A percentile compares a stretch with the other conserved stretches of the same genome.
phyloP scores from a whole-genome alignment of 2,797 vertebrate genomes.

The Squalus acanthias region DNA sequence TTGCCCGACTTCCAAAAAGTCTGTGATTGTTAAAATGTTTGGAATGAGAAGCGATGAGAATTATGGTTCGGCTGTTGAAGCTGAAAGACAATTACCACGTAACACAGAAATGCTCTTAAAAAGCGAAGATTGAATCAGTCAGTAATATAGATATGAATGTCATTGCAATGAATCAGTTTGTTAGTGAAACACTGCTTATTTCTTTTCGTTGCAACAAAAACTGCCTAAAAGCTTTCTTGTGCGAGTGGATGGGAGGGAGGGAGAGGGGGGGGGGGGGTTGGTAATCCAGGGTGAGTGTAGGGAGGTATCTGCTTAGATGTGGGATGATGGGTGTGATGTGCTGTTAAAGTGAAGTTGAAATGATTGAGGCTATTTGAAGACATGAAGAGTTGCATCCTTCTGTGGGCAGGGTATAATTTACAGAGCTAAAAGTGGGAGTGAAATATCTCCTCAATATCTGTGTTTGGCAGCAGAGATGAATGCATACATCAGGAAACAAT shows the following conservation, averaged over 20 bases:
- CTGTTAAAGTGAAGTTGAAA: constrained; percentile 42
- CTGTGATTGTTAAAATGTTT: neutral
- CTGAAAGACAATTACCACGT: neutral
- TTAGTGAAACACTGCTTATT: constrained; percentile 18
- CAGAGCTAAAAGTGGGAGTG: constrained; percentile 71
- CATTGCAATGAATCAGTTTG: constrained; percentile 34
- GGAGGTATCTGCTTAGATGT: no score
- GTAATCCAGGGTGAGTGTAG: neutral
- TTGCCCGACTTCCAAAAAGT: neutral
- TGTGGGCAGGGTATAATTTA: constrained; percentile 67
- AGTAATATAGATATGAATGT: constrained; percentile 34
- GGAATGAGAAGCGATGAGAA: neutral
- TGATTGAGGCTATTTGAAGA: constrained; percentile 43
- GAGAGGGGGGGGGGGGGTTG: neutral
- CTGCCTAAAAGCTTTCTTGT: constrained; percentile 34
- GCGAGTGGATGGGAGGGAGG: neutral
- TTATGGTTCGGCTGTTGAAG: neutral
- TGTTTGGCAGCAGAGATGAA: constrained; percentile 82
- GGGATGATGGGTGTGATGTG: constrained; percentile 30
- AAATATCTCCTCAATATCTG: constrained; percentile 77
- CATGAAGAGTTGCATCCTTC: constrained; percentile 43
- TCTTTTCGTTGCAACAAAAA: neutral
- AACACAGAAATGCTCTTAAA: constrained; percentile 12
- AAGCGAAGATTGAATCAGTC: constrained; percentile 29
- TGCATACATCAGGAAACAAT: constrained; percentile 73